Conservation (phyloP, 2,797 vertebrate species). For the Hafferia zeledoni region DNA sequence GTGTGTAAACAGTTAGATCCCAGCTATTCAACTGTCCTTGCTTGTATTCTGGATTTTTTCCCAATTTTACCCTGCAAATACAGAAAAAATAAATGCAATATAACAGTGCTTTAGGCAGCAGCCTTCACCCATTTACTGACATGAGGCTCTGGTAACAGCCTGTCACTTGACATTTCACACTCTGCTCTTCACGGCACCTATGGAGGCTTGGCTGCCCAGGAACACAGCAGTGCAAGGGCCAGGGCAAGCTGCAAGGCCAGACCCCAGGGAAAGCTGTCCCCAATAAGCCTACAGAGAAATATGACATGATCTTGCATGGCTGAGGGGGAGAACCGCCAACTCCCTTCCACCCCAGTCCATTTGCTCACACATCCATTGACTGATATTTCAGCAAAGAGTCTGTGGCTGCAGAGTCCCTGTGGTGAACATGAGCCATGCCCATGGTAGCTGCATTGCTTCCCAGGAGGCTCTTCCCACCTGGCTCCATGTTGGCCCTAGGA, state of each 20-base stretch:
- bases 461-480: accelerated
- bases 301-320: accelerated
- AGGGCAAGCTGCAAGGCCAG: neutral
- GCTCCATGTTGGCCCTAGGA: neutral
- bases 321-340: neutral
- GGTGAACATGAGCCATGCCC: neutral
- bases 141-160: accelerated
- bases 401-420: neutral
- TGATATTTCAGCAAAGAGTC: accelerated
- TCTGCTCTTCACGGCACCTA: accelerated
- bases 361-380: neutral
- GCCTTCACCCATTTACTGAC: neutral
- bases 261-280: neutral
- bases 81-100: neutral
- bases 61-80: neutral
- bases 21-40: neutral
- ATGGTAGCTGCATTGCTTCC: neutral
- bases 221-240: neutral
- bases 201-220: accelerated
- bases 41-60: neutral
- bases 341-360: neutral
- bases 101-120: neutral
- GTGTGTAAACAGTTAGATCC: neutral
- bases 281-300: neutral
- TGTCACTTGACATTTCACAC: neutral